phyloP scores from a whole-genome alignment of 2,888 invertebrate species.

The Ctena decussata region DNA sequence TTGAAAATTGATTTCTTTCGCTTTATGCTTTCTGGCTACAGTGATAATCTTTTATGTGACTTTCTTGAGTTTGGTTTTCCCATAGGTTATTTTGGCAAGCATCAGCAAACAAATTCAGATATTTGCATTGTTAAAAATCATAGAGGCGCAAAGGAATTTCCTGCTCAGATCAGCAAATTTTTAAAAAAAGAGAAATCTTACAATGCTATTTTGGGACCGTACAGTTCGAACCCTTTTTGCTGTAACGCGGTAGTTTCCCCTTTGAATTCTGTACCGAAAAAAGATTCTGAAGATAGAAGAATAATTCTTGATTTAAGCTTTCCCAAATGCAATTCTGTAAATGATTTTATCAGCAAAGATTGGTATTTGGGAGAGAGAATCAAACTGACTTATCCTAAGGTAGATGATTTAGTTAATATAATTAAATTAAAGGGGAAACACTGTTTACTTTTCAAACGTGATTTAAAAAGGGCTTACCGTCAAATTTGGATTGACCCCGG shows the following conservation, averaged over 20 bases:
- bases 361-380: too few relatives aligned
- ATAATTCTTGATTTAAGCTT: slow-evolving; percentile 7
- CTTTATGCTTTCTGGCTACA: too few relatives aligned
- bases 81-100: background rate
- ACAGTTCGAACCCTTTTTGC: background rate
- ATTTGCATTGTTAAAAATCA: background rate
- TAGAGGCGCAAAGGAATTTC: background rate
- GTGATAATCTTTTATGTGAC: too few relatives aligned
- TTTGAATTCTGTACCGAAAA: slow-evolving; percentile 2
- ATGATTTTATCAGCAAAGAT: background rate
- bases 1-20: too few relatives aligned
- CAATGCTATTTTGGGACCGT: background rate
- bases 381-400: too few relatives aligned
- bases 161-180: background rate
- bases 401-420: too few relatives aligned
- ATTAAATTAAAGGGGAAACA: too few relatives aligned
- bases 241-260: background rate
- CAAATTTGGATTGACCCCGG: too few relatives aligned
- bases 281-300: background rate
- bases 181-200: background rate
- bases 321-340: background rate
- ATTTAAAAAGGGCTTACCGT: too few relatives aligned
- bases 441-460: too few relatives aligned
- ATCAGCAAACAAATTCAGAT: too few relatives aligned
- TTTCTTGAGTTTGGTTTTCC: slow-evolving; percentile 6